phyloP scores from a whole-genome alignment of 1,140 invertebrate species.

The Chrysoperla carnea region DNA sequence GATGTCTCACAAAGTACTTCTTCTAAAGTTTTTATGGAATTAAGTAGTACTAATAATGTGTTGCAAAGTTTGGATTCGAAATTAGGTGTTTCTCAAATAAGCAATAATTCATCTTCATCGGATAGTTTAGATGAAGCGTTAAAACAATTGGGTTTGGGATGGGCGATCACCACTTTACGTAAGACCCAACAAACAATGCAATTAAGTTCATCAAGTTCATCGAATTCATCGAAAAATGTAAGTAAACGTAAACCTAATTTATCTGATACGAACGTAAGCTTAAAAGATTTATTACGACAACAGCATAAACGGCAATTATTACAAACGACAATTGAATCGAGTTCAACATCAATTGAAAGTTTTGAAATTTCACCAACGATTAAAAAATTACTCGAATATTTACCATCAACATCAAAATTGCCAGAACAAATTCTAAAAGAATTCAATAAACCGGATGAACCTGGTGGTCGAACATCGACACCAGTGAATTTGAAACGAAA shows the following conservation, averaged over 20 bases:
- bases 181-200: slow-evolving; percentile 44
- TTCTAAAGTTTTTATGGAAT: background rate
- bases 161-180: slow-evolving; percentile 43
- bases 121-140: slow-evolving; percentile 25
- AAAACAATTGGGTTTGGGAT: slow-evolving; percentile 37
- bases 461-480: no score
- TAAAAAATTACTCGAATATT: no score
- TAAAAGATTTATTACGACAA: background rate
- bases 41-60: background rate
- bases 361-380: no score
- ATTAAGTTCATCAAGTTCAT: slow-evolving; percentile 37
- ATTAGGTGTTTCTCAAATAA: background rate
- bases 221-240: slow-evolving; percentile 24
- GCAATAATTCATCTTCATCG: background rate
- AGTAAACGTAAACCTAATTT: slow-evolving; percentile 3
- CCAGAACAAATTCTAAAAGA: no score
- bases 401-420: no score
- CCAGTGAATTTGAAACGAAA: no score
- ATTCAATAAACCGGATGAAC: no score
- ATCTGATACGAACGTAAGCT: background rate
- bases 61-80: background rate
- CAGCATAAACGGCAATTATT: no score
- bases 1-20: background rate
- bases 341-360: no score
- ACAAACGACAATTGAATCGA: no score